Base-by-base conservation (phyloP, 2,113 vertebrate species). In the Lophochroa leadbeateri region DNA sequence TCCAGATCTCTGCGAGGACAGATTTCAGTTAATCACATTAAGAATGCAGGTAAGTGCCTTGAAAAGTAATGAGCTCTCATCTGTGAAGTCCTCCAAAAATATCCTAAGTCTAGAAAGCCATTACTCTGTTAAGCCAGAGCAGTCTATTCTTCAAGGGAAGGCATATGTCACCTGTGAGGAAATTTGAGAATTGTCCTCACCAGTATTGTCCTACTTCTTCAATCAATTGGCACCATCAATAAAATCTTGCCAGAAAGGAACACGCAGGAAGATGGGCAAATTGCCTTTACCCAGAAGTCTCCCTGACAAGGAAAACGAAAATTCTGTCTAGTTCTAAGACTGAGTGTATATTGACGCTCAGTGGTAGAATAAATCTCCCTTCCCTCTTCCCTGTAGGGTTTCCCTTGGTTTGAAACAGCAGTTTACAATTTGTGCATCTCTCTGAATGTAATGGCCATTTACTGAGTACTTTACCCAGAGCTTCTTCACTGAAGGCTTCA, bases 301-400 rank as follows among this genome's bases (percentile, higher is more conserved):
- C 13, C 35, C 27, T 28, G 9, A 37, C 49, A 78, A 90, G n/a
- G 24, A 57, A 58, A 82, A 86, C n/a, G 61, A 65, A 55, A 46
- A 64, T 1, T 10, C n/a, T 3, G 4, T 39, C 10, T 41, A 18
- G 19, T 76, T 93, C 82, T 75, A 76, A 74, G 21, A 90, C 35
- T 71, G 13, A 85, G 53, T 52, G 63, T 39, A 88, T 55, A 92
- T 44, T 88, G 93, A 94, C 74, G 93, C 60, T 70, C 53, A 94
- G 94, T 47, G 74, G 70, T 71, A 10, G 43, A 91, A 91, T 25
- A 69, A 16, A 52, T n/a, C 57, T 77, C 64, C 37, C 61, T 78
- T 61, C 41, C 25, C 47, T 68, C 2, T 27, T 81, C 27, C 79
- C 63, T 82, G 33, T 14, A 72, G 81, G 47, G 72, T 50, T 39